Evolutionary conservation across 2,113 vertebrate species (phyloP).

Genomic region (Archocentrus centrarchus): DNA sequence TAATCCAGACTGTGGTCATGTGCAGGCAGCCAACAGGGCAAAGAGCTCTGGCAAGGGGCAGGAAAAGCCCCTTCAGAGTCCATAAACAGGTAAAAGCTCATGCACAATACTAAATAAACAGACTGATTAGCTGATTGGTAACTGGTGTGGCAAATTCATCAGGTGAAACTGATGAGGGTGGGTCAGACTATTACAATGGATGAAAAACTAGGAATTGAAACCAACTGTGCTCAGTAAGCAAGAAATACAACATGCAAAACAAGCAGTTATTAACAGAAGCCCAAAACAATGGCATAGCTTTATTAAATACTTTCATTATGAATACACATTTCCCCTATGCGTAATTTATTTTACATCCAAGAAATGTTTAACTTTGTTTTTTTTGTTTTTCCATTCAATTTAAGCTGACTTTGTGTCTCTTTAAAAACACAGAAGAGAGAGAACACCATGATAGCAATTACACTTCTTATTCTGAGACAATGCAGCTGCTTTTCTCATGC

Average conservation of each 20-base stretch:
- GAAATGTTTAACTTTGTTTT: background rate
- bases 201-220: background rate
- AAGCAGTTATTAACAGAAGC: background rate
- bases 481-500: constrained; percentile 22
- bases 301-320: background rate
- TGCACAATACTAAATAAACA: background rate
- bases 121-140: background rate
- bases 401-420: constrained; percentile 18
- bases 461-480: constrained; percentile 21
- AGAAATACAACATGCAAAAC: too few species aligned
- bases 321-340: constrained; percentile 31
- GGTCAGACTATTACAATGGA: background rate
- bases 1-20: background rate
- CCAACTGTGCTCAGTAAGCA: background rate
- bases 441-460: background rate
- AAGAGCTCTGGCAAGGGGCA: background rate
- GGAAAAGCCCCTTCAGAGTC: background rate
- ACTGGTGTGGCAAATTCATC: background rate
- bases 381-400: background rate
- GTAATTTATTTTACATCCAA: constrained; percentile 33
- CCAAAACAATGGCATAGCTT: background rate
- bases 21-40: too few species aligned
- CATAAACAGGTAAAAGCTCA: background rate
- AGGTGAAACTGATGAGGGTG: background rate
- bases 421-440: background rate